phyloP scores from a whole-genome alignment of 2,888 invertebrate genomes.

The Drymonia ruficornis region DNA sequence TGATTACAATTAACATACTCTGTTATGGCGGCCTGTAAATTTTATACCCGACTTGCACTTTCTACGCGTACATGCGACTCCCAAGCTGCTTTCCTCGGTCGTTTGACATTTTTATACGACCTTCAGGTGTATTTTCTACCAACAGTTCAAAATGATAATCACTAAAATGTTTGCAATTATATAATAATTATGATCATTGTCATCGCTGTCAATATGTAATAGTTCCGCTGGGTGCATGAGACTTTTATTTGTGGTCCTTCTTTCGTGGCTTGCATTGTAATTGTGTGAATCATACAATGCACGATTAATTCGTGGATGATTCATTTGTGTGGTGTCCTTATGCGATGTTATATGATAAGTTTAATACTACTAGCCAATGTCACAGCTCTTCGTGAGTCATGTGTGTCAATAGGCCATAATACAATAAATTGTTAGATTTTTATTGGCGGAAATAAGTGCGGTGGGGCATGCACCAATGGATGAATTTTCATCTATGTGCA shows the following conservation, averaged over 20 bases:
- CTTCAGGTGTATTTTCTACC: conserved; percentile 12
- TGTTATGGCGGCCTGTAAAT: conserved; percentile 63
- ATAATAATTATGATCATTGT: too few species aligned
- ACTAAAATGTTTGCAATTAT: too few species aligned
- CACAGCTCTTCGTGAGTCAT: not conserved
- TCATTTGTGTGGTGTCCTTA: conserved; percentile 45
- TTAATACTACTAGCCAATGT: conserved; percentile 1
- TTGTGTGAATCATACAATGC: conserved; percentile 61
- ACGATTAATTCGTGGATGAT: conserved; percentile 54
- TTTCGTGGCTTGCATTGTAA: conserved; percentile 63
- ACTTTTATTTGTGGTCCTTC: conserved; percentile 51
- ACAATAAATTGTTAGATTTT: not conserved
- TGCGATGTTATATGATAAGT: conserved; percentile 16
- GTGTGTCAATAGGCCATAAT: conserved; percentile 3
- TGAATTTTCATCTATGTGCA: too few species aligned
- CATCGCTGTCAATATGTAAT: not conserved
- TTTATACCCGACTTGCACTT: conserved; percentile 71
- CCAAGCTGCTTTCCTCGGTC: conserved; percentile 58
- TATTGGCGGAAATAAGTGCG: not conserved
- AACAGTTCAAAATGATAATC: too few species aligned
- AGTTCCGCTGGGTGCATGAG: conserved; percentile 41
- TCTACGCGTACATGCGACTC: conserved; percentile 69
- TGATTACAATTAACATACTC: conserved; percentile 72
- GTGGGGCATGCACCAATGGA: too few species aligned
- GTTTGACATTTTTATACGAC: conserved; percentile 58